These are phyloP conservation scores for Odocoileus hemionus DNA, from an alignment of 2,113 vertebrate genomes.

Conservation along the genomic window DNA sequence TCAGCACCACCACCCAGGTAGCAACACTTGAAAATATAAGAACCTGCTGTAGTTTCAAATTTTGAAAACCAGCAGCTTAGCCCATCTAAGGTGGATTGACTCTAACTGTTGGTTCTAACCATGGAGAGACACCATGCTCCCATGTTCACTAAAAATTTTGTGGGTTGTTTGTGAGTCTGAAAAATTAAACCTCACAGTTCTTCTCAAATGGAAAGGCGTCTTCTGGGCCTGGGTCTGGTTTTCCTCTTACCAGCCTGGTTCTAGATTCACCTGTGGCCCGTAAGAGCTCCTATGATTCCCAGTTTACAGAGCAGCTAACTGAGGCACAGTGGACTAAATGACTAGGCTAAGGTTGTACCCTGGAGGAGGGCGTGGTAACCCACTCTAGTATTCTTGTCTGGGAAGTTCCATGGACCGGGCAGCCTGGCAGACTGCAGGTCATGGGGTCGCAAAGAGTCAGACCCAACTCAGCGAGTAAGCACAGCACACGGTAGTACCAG, in stretches of 20 bases:
- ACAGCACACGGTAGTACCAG: not conserved
- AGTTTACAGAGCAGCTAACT: not conserved
- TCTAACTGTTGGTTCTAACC: constrained; percentile 54
- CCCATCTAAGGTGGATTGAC: not conserved
- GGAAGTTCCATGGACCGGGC: not conserved
- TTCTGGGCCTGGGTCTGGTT: not conserved
- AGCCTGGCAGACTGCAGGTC: not conserved
- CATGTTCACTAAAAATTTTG: not conserved
- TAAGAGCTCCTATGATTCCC: not conserved
- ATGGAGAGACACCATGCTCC: not conserved
- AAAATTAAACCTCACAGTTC: not conserved
- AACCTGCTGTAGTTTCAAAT: not conserved
- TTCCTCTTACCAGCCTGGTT: not conserved
- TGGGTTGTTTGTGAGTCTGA: not conserved
- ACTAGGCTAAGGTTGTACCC: not conserved
- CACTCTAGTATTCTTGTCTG: not conserved
- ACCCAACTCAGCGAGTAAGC: not conserved
- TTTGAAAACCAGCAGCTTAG: not conserved
- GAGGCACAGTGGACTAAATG: not conserved
- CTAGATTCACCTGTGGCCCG: not conserved
- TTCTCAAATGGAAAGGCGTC: not conserved
- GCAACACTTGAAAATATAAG: not conserved
- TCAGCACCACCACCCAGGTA: not conserved
- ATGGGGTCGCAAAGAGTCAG: not conserved
- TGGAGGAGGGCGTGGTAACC: not conserved